Conservation (phyloP, 2,888 invertebrate species). For the Sesamia inferens region DNA sequence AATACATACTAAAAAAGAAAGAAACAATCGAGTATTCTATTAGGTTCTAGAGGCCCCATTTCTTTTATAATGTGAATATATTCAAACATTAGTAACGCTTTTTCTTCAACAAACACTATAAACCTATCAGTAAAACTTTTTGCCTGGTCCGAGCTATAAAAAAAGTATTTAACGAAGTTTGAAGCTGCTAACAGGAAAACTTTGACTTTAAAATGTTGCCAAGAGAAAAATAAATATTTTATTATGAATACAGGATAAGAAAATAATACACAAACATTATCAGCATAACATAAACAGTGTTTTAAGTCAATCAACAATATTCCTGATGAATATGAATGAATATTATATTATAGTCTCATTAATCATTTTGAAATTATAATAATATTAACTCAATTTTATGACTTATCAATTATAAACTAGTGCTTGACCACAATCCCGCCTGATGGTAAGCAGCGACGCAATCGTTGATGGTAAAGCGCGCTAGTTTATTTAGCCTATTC, state of each 20-base stretch:
- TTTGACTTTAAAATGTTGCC: constrained; percentile 4
- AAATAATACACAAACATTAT: neutral
- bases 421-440: no score
- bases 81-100: constrained; percentile 22
- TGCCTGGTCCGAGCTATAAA: neutral
- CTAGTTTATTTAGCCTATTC: no score
- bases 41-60: neutral
- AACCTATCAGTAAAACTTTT: neutral
- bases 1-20: neutral
- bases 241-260: neutral
- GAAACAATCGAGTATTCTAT: neutral
- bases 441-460: no score
- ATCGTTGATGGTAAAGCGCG: no score
- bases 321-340: neutral
- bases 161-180: constrained; percentile 1
- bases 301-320: constrained; percentile 1
- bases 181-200: constrained; percentile 34
- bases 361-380: constrained; percentile 4
- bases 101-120: constrained; percentile 5
- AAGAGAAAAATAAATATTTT: neutral
- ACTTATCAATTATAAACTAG: no score
- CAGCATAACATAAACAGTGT: constrained; percentile 10
- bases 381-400: constrained; percentile 10
- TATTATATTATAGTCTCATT: neutral
- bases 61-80: constrained; percentile 2